Conservation (phyloP, 2,888 invertebrate species). For the Latheticus oryzae region DNA sequence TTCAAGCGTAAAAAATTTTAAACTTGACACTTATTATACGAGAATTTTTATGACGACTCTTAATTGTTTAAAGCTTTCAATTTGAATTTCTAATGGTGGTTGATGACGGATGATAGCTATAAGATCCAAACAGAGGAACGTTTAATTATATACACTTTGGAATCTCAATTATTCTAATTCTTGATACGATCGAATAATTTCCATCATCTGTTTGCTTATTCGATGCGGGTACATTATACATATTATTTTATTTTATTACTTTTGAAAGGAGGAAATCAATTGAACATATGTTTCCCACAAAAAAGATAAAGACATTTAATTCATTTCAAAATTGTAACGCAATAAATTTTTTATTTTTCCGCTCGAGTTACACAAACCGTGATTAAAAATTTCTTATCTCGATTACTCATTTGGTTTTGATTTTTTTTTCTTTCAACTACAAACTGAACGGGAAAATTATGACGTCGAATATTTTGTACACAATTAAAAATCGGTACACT, state of each 20-base stretch:
- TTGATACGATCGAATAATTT: neutral
- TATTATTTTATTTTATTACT: neutral
- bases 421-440: no score
- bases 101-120: slow-evolving; percentile 1
- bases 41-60: slow-evolving; percentile 4
- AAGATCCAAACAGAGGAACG: slow-evolving; percentile 2
- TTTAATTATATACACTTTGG: neutral
- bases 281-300: slow-evolving; percentile 4
- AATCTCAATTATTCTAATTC: neutral
- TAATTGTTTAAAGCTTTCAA: slow-evolving; percentile 10
- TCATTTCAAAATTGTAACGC: no score
- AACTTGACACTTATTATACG: slow-evolving; percentile 7
- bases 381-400: slow-evolving; percentile 10
- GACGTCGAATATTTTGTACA: no score
- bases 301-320: neutral
- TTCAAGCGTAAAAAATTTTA: no score
- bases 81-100: slow-evolving; percentile 7
- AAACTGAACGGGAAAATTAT: no score
- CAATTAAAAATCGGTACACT: neutral
- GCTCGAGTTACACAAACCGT: neutral
- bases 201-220: neutral
- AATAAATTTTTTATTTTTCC: slow-evolving; percentile 7
- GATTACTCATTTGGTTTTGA: neutral
- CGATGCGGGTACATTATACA: slow-evolving; percentile 5
- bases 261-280: slow-evolving; percentile 3